Evolutionary conservation across 2,113 vertebrate genomes (phyloP).

Genomic region (Stigmatopora nigra): DNA sequence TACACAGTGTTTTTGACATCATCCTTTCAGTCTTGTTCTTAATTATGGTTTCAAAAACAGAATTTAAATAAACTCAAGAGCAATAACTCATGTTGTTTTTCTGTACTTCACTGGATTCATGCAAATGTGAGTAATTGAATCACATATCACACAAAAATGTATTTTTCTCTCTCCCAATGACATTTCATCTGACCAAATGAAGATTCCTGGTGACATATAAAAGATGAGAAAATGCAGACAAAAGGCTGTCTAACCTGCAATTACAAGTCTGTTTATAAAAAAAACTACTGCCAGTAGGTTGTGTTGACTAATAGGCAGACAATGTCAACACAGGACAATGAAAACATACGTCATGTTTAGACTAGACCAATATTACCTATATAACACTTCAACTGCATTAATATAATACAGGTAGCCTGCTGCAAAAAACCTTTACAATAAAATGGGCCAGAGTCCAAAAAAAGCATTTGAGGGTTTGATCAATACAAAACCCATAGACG

Average conservation of each 20-base stretch:
- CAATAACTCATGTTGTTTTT: constrained; percentile 6
- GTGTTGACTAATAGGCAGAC: too few relatives aligned
- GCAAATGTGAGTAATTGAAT: constrained; percentile 9
- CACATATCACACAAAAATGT: constrained; percentile 6
- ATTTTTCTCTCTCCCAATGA: constrained; percentile 12
- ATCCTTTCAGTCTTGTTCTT: not conserved
- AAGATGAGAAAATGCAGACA: constrained; percentile 13
- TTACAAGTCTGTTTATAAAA: not conserved
- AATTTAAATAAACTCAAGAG: constrained; percentile 20
- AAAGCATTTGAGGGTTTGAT: constrained; percentile 26
- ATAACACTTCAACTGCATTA: constrained; percentile 11
- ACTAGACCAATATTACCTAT: constrained; percentile 3
- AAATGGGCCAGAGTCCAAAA: constrained; percentile 34
- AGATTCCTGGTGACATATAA: constrained; percentile 9
- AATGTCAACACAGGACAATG: not conserved
- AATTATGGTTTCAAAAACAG: constrained; percentile 10
- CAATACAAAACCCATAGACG: constrained; percentile 7
- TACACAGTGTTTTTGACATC: constrained; percentile 6
- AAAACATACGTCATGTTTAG: constrained; percentile 8
- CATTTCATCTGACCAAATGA: constrained; percentile 4
- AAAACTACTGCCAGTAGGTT: not conserved
- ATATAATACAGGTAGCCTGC: constrained; percentile 3
- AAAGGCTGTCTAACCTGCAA: constrained; percentile 5
- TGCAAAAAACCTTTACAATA: constrained; percentile 25
- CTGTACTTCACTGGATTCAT: not conserved